A percentile compares a stretch with the other conserved stretches of the same genome.
Conservation (phyloP, 2,888 invertebrate genomes). For the Actias luna region DNA sequence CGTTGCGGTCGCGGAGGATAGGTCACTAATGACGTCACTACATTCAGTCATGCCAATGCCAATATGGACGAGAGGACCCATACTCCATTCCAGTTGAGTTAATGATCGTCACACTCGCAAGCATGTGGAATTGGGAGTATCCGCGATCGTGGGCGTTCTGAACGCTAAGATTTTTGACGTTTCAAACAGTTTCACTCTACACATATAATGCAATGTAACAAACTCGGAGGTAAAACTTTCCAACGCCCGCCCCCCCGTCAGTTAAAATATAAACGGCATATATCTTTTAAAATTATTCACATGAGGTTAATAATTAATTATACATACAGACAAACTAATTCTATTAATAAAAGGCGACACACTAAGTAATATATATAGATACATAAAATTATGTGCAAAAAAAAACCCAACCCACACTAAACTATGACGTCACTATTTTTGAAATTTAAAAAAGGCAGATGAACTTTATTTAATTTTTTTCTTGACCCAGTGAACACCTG, state of each 20-base stretch:
- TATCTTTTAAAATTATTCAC: not conserved
- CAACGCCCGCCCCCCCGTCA: not conserved
- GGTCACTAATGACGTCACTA: too few species aligned
- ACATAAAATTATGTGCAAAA: not conserved
- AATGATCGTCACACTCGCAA: too few species aligned
- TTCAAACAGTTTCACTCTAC: too few species aligned
- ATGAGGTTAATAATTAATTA: not conserved
- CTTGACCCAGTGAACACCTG: too few species aligned
- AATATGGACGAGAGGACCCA: too few species aligned
- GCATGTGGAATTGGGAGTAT: too few species aligned
- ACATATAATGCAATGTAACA: too few species aligned
- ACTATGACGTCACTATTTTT: not conserved
- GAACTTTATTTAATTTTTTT: not conserved
- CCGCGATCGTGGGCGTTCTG: too few species aligned
- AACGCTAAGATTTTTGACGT: too few species aligned
- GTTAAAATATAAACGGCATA: not conserved
- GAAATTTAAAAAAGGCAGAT: not conserved
- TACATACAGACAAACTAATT: not conserved
- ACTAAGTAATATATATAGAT: not conserved
- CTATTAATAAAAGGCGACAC: not conserved
- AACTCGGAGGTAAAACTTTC: not conserved
- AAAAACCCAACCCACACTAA: not conserved
- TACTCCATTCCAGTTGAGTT: too few species aligned
- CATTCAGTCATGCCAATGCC: too few species aligned
- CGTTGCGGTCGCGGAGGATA: too few species aligned